phyloP scores from a whole-genome alignment of 1,140 invertebrate species.

The Monomorium pharaonis region DNA sequence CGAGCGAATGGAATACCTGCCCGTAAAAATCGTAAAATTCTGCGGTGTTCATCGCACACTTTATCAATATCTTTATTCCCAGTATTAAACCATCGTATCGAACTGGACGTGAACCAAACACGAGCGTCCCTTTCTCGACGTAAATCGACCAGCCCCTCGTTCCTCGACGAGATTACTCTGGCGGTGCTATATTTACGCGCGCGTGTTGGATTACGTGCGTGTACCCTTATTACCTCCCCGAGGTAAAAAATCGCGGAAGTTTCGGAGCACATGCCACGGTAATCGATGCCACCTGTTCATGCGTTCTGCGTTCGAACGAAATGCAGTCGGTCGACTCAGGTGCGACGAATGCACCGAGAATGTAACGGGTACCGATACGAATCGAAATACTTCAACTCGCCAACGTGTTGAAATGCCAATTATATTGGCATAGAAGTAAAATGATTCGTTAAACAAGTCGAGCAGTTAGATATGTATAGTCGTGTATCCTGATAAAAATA shows the following conservation, averaged over 20 bases:
- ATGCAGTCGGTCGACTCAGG: conserved; percentile 19
- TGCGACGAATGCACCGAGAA: not conserved
- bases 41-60: not conserved
- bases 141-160: conserved; percentile 18
- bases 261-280: conserved; percentile 70
- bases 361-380: conserved; percentile 11
- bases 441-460: not conserved
- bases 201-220: conserved; percentile 47
- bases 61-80: conserved; percentile 55
- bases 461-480: not conserved
- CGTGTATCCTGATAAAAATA: not conserved
- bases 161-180: conserved; percentile 3
- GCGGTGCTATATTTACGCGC: conserved; percentile 54
- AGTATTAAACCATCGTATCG: conserved; percentile 38
- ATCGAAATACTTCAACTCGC: conserved; percentile 22
- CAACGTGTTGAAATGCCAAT: conserved; percentile 36
- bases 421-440: conserved; percentile 2
- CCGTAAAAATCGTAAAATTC: conserved; percentile 14
- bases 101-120: conserved; percentile 1
- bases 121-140: not conserved
- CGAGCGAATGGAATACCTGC: not conserved
- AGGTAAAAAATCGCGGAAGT: conserved; percentile 71
- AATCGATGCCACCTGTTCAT: conserved; percentile 75
- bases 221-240: conserved; percentile 56
- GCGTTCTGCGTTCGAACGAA: conserved; percentile 58